Evolutionary conservation across 2,888 invertebrate species (phyloP), one percentile per base, ranked within the genome.

Genomic region (Drosophila histrio): DNA sequence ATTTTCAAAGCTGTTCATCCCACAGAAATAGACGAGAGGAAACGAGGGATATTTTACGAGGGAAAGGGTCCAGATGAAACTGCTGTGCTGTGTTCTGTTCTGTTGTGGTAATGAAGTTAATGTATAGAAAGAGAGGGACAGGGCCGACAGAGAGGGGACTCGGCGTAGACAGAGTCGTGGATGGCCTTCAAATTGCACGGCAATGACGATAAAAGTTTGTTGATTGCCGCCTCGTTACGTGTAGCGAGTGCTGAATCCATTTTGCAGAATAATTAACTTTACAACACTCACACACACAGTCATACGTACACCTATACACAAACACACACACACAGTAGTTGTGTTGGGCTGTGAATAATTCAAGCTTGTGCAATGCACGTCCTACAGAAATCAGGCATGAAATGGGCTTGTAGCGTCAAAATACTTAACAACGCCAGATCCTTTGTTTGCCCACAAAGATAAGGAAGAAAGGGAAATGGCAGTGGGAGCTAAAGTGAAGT

Each of bases 31-130:
- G 39, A 36, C 17, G 7, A 32, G n/a, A 8, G n/a, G 9, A 1
- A 9, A 22, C 19, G 59, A 41, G 53, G 46, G 63, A 63, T 76
- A 65, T 79, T 83, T 81, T 61, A 77, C 72, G 71, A 21, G 34
- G 36, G 34, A 58, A 70, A 49, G 63, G 72, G 75, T 67, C 74
- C 66, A 43, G 59, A 36, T 13, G 36, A 60, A 59, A 60, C 47
- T 65, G 60, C 53, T 54, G 49, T 15, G 17, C 47, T 39, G 19
- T 43, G 24, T 3, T 34, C 58, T 71, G 49, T n/a, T 38, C 19
- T 66, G 70, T 70, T 79, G 80, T 65, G 73, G 72, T 86, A 82
- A 82, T 80, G 74, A 82, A 86, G 78, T 86, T 86, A 82, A 86
- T 86, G 74, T 65, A 59, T 11, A 41, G 49, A 56, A 46, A 11